These are phyloP conservation scores for Rutilus rutilus DNA, from an alignment of 2,113 vertebrate genomes.

Conservation along the genomic window DNA sequence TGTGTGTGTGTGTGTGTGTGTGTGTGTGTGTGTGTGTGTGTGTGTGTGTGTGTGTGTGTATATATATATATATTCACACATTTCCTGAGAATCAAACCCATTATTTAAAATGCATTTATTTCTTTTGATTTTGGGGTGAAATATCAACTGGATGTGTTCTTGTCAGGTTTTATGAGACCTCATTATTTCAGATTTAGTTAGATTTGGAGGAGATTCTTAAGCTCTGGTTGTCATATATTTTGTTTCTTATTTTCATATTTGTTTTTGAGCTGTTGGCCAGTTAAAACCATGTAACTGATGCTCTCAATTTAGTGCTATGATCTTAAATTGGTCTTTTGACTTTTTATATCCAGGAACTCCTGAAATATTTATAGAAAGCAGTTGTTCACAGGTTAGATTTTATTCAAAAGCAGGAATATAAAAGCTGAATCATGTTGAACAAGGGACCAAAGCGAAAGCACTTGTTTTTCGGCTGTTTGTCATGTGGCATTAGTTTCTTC, in stretches of 20 bases:
- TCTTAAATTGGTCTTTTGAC: not conserved
- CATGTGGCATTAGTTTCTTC: slow-evolving; percentile 31
- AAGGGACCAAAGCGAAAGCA: not conserved
- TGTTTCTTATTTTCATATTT: not conserved
- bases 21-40: too few species aligned
- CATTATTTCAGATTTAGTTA: not conserved
- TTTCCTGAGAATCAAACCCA: too few species aligned
- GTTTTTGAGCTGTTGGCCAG: not conserved
- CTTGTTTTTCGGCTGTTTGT: slow-evolving; percentile 13
- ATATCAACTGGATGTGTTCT: not conserved
- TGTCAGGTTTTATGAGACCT: not conserved
- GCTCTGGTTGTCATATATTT: not conserved
- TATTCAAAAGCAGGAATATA: not conserved
- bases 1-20: too few species aligned
- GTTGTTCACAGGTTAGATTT: not conserved
- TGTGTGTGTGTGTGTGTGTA: too few species aligned
- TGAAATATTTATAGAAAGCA: slow-evolving; percentile 1
- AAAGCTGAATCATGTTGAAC: slow-evolving; percentile 3
- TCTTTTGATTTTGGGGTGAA: too few species aligned
- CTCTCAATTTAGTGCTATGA: not conserved
- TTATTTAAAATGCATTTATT: too few species aligned
- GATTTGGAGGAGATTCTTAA: not conserved
- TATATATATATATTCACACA: too few species aligned
- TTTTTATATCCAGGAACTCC: not conserved
- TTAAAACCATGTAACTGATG: not conserved